Evolutionary conservation across 1,140 invertebrate species (phyloP).

Genomic region (Diorhabda elongata): DNA sequence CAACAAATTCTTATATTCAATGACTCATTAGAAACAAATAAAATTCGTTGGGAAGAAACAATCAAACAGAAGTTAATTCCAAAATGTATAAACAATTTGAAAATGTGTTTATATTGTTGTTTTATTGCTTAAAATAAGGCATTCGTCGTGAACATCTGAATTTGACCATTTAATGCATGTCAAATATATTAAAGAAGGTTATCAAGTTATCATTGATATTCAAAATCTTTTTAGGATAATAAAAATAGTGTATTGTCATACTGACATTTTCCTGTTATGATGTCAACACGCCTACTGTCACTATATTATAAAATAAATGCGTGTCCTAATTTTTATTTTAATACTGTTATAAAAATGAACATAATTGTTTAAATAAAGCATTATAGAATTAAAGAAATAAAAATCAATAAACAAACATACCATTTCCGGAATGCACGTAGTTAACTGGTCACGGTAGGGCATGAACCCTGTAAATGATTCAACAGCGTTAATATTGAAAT

Average conservation of each 20-base stretch:
- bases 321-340: not conserved
- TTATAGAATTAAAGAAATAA: not conserved
- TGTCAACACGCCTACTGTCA: not conserved
- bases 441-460: constrained; percentile 36
- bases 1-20: too few relatives aligned
- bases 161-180: too few relatives aligned
- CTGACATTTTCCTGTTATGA: not conserved
- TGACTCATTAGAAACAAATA: too few relatives aligned
- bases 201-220: too few relatives aligned
- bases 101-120: too few relatives aligned
- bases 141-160: too few relatives aligned
- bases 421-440: constrained; percentile 37
- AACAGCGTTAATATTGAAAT: constrained; percentile 36
- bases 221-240: too few relatives aligned
- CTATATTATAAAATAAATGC: constrained; percentile 5
- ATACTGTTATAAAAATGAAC: not conserved
- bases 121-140: too few relatives aligned
- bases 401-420: constrained; percentile 19
- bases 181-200: too few relatives aligned
- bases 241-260: not conserved
- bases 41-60: too few relatives aligned
- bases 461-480: constrained; percentile 35
- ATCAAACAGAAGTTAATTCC: too few relatives aligned
- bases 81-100: too few relatives aligned
- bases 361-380: not conserved